Evolutionary conservation across 2,113 vertebrate genomes (phyloP).

Genomic region (Junco hyemalis): DNA sequence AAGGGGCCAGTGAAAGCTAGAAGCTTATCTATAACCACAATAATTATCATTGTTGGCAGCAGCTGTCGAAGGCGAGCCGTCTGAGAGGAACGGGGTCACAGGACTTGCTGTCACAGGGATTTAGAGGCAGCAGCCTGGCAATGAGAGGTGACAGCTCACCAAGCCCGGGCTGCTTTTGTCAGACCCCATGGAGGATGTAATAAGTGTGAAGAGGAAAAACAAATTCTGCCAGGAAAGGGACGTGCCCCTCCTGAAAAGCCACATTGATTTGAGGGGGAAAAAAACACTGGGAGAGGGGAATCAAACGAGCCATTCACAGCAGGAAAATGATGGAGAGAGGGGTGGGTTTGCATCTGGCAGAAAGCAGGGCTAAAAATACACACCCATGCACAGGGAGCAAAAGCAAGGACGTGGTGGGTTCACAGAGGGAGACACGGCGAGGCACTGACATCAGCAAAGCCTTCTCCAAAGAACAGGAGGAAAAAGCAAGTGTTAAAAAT

Average conservation of each 20-base stretch:
- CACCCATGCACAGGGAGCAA: neutral
- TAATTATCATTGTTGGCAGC: slow-evolving; percentile 63
- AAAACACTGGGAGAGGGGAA: neutral
- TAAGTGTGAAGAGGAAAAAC: slow-evolving; percentile 18
- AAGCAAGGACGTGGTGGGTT: neutral
- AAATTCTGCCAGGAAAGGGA: neutral
- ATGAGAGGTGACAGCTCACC: slow-evolving; percentile 28
- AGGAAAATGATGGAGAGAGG: neutral
- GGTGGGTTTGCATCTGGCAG: neutral
- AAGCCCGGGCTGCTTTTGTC: neutral
- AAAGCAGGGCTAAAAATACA: neutral
- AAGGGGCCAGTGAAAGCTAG: slow-evolving; percentile 67
- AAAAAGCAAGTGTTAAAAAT: slow-evolving; percentile 26
- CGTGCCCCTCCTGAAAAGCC: slow-evolving; percentile 20
- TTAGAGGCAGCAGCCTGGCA: neutral
- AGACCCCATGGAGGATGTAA: neutral
- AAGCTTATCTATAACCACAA: slow-evolving; percentile 61
- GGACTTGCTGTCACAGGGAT: slow-evolving; percentile 43
- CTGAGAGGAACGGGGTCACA: slow-evolving; percentile 55
- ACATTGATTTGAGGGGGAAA: neutral
- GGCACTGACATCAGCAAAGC: neutral
- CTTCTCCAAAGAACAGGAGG: neutral
- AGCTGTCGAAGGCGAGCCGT: slow-evolving; percentile 23
- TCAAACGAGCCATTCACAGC: neutral
- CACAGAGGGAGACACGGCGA: neutral